phyloP scores from a whole-genome alignment of 2,113 vertebrate species.

The Laticauda laticaudata region DNA sequence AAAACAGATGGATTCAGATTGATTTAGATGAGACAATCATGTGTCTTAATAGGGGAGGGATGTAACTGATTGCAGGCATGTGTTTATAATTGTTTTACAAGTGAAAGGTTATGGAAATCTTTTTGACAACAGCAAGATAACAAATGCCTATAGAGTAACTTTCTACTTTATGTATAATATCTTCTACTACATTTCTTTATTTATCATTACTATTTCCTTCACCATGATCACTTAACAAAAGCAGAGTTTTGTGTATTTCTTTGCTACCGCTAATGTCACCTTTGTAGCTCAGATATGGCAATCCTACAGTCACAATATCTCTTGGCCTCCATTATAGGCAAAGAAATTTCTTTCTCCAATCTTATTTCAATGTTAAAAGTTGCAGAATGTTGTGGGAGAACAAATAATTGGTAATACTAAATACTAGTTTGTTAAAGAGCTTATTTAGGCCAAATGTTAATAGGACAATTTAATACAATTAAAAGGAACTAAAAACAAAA shows the following conservation, averaged over 20 bases:
- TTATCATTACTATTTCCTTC: too few relatives aligned
- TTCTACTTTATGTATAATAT: too few relatives aligned
- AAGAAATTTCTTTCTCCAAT: not conserved
- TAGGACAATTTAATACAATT: not conserved
- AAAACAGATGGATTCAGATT: too few relatives aligned
- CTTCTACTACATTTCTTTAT: too few relatives aligned
- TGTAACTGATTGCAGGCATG: too few relatives aligned
- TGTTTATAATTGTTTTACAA: too few relatives aligned
- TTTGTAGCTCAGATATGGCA: not conserved
- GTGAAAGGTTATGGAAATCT: too few relatives aligned
- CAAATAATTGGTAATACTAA: not conserved
- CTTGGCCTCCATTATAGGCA: not conserved
- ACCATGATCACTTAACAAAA: not conserved
- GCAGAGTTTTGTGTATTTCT: not conserved
- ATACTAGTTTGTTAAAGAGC: not conserved
- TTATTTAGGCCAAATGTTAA: not conserved
- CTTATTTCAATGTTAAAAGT: not conserved
- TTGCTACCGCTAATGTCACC: not conserved
- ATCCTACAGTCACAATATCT: not conserved
- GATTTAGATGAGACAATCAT: too few relatives aligned
- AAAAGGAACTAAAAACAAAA: slow-evolving; percentile 7
- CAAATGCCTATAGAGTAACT: too few relatives aligned
- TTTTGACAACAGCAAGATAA: too few relatives aligned
- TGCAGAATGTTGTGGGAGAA: not conserved
- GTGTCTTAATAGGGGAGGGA: too few relatives aligned